phyloP scores from a whole-genome alignment of 1,140 invertebrate species.

The Mactra quadrangularis region DNA sequence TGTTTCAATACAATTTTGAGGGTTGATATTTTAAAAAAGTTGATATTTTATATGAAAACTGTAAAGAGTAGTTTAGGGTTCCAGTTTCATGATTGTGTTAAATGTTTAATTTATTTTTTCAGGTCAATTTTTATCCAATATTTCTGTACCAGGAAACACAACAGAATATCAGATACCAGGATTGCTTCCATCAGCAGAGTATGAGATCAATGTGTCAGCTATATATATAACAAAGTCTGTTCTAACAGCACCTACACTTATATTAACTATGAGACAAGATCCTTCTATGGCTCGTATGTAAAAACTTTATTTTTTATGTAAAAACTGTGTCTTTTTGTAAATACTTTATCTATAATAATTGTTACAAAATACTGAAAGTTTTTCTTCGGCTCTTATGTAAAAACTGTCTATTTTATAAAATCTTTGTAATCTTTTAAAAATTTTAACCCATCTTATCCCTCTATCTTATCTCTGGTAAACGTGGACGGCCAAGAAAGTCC shows the following conservation, averaged over 20 bases:
- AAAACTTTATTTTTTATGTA: no score
- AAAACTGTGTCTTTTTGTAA: no score
- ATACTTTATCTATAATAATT: no score
- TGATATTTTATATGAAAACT: neutral
- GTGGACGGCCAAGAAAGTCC: no score
- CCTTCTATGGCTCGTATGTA: no score
- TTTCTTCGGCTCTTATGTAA: neutral
- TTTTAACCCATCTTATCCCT: neutral
- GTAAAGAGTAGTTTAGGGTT: neutral
- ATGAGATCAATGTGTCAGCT: slow-evolving; percentile 8
- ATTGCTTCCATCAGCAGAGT: neutral
- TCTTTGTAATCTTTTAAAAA: neutral
- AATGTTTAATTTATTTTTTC: slow-evolving; percentile 3
- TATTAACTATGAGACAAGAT: neutral
- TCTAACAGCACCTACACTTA: neutral
- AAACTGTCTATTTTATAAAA: neutral
- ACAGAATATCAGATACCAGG: slow-evolving; percentile 7
- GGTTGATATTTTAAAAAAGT: neutral
- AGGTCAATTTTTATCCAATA: neutral
- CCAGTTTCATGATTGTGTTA: neutral
- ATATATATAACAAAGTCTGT: slow-evolving; percentile 13
- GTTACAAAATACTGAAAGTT: neutral
- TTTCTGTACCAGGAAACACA: neutral
- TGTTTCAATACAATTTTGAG: no score
- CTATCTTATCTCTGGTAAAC: no score